phyloP scores from a whole-genome alignment of 2,797 vertebrate genomes.

The Pseudomugil gertrudae region DNA sequence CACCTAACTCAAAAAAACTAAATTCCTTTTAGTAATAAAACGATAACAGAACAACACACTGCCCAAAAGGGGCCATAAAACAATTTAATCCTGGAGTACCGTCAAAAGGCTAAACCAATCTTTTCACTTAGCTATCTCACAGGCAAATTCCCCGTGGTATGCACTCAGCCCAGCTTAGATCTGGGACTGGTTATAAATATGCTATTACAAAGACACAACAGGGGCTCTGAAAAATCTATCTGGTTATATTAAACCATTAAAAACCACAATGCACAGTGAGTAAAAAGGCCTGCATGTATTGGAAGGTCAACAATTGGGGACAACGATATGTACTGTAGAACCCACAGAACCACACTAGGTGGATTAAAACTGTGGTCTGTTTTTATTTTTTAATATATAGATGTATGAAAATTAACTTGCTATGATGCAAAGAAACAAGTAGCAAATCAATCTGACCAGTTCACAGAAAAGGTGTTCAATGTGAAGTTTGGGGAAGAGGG shows the following conservation, averaged over 20 bases:
- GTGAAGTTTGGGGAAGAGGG: conserved; percentile 44
- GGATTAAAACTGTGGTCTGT: background rate
- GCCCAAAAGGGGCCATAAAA: conserved; percentile 68
- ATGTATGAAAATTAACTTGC: no score
- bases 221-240: conserved; percentile 59
- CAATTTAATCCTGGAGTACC: conserved; percentile 70
- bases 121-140: conserved; percentile 69
- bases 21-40: conserved; percentile 73
- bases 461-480: conserved; percentile 58
- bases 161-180: conserved; percentile 49
- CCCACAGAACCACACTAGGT: background rate
- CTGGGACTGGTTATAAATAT: conserved; percentile 69
- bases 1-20: conserved; percentile 46
- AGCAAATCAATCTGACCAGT: no score
- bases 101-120: conserved; percentile 76
- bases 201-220: conserved; percentile 63
- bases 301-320: conserved; percentile 54
- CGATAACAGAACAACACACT: conserved; percentile 71
- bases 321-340: conserved; percentile 22
- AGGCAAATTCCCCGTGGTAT: conserved; percentile 59
- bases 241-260: conserved; percentile 73
- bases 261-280: conserved; percentile 44
- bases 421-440: no score
- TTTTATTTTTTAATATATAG: no score
- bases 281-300: conserved; percentile 42